Conservation (phyloP, 2,797 vertebrate genomes). For the Notoglanidium macrostoma region DNA sequence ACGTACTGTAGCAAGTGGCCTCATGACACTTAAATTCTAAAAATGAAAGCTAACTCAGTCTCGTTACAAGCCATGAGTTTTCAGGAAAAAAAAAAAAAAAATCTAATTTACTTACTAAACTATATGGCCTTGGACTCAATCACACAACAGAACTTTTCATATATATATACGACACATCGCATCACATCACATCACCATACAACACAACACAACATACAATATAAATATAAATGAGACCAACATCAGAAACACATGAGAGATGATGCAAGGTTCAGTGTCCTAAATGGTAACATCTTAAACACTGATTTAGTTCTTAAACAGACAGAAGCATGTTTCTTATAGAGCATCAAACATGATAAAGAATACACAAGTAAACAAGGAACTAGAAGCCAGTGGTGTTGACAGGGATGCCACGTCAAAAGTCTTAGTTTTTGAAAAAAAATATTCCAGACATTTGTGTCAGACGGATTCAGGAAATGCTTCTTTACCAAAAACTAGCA, state of each 20-base stretch:
- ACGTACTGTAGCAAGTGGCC: neutral
- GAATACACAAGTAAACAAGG: neutral
- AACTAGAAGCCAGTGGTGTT: neutral
- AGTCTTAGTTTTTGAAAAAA: neutral
- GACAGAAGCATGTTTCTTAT: neutral
- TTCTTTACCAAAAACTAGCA: too few species aligned
- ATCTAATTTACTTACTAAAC: neutral
- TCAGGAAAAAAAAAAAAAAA: neutral
- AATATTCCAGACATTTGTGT: neutral
- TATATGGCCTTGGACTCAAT: neutral
- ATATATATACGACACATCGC: neutral
- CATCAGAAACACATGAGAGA: neutral
- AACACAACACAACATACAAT: too few species aligned
- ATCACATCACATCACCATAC: too few species aligned
- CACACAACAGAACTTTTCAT: neutral
- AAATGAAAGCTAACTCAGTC: constrained; percentile 17
- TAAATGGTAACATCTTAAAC: too few species aligned
- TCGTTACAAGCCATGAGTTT: constrained; percentile 14
- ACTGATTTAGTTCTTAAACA: neutral
- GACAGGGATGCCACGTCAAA: neutral
- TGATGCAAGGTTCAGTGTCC: neutral
- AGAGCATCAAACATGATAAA: neutral
- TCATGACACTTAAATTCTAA: constrained; percentile 2
- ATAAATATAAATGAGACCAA: neutral
- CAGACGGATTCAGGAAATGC: too few species aligned